Evolutionary conservation across 2,113 vertebrate species (phyloP).

Genomic region (Pteronura brasiliensis): DNA sequence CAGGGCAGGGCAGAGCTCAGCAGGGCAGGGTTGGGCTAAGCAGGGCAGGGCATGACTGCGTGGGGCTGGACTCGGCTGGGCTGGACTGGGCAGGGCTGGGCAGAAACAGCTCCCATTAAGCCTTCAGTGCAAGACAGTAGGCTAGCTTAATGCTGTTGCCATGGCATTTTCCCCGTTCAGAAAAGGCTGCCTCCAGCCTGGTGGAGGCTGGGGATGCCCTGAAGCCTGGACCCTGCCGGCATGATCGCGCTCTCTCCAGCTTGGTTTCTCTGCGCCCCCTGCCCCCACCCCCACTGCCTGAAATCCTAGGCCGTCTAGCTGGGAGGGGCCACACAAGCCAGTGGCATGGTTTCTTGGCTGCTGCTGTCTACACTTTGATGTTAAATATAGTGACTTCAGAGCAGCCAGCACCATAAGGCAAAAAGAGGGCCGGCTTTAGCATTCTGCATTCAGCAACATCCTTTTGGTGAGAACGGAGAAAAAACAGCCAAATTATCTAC

Average conservation of each 20-base stretch:
- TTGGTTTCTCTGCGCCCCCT: background rate
- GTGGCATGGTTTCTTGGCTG: slow-evolving; percentile 17
- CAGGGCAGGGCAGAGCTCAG: no score
- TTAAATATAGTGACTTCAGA: slow-evolving; percentile 56
- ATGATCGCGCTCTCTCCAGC: background rate
- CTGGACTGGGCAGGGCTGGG: background rate
- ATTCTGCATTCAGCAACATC: slow-evolving; percentile 45
- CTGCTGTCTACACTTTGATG: slow-evolving; percentile 34
- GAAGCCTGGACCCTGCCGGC: background rate
- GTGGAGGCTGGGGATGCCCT: background rate
- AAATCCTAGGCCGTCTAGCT: background rate
- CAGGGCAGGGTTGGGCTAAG: background rate
- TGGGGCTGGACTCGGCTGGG: background rate
- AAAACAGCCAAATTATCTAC: background rate
- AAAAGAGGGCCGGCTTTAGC: slow-evolving; percentile 22
- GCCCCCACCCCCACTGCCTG: background rate
- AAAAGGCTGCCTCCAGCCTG: background rate
- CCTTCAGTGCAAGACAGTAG: background rate
- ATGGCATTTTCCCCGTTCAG: slow-evolving; percentile 3
- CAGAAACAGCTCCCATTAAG: background rate
- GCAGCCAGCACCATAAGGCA: slow-evolving; percentile 38
- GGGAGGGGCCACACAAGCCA: background rate
- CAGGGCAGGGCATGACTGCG: background rate
- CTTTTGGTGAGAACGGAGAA: slow-evolving; percentile 5
- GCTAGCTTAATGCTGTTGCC: background rate